Base-by-base conservation (phyloP, 1,140 invertebrate genomes). In the Ruditapes philippinarum region DNA sequence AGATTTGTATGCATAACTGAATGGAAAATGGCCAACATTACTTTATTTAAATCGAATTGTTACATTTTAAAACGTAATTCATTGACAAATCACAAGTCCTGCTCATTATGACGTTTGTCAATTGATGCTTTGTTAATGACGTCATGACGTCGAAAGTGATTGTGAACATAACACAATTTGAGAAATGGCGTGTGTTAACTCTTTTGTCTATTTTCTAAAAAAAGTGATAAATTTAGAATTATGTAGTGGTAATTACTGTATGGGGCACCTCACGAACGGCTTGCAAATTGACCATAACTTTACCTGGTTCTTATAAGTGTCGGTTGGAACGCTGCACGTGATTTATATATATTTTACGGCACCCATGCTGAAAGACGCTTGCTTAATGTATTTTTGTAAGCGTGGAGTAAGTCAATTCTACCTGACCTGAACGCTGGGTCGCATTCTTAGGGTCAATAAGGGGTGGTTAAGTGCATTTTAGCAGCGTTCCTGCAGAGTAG, bases 361-460 rank as follows among this genome's bases (percentile, higher is more conserved):
- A 62, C 25, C 38, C 79, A 40, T 81, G 79, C 60, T 65, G 79
- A 65, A 57, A 42, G 79, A 81, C 51, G 79, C 57, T 62, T 40
- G 38, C 40, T 81, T 62, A 81, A 81, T 81, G 79, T 45, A 40
- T 81, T 81, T 31, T 65, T 81, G 54, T 62, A 42, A 78, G 74
- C 42, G 45, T 78, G 74, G 74, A 36, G 45, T 51, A 78, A 42
- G 79, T 62, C 51, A 62, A 62, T 36, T 42, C 57, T 65, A 62
- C 40, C 54, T 81, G 79, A 81, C 79, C 79, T 42, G 79, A 81
- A 65, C 79, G 33, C 17, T 40, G 45, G 79, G 79, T 81, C 79
- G 51, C 40, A 62, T 65, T 57, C 36, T 28, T 49, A 9, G 12
- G 79, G 79, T 81, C 79, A 81, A 40, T 81, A 25, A 45, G 65